Conservation (phyloP, 1,140 invertebrate species). For the Lordiphosa collinella region DNA sequence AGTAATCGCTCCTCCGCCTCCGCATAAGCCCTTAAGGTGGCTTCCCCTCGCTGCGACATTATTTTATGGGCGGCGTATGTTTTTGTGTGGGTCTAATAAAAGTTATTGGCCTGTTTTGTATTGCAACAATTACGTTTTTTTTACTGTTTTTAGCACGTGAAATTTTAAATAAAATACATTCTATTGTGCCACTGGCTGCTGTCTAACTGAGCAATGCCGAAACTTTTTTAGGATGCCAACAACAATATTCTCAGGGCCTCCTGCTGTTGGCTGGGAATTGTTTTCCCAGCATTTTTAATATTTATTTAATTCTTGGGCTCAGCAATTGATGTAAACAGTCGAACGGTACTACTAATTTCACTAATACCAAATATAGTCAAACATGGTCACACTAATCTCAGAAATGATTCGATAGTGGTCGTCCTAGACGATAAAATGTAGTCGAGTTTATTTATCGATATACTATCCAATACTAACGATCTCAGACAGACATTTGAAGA, state of each 20-base stretch:
- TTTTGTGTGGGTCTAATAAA: conserved; percentile 7
- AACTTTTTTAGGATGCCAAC: conserved; percentile 11
- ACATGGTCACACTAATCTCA: too few species aligned
- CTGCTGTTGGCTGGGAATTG: conserved; percentile 2
- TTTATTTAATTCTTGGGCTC: too few species aligned
- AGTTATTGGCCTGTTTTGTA: too few species aligned
- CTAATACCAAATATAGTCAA: too few species aligned
- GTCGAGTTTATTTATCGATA: too few species aligned
- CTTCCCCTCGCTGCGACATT: conserved; percentile 36
- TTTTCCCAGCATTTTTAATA: background rate
- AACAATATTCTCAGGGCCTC: conserved; percentile 25
- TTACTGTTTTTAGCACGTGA: conserved; percentile 65
- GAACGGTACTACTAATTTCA: too few species aligned
- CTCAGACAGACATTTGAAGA: too few species aligned
- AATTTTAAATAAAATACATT: conserved; percentile 49
- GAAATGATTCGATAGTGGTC: too few species aligned
- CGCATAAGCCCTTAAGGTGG: conserved; percentile 17
- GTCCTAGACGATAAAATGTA: too few species aligned
- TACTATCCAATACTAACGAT: too few species aligned
- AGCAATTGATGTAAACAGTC: too few species aligned
- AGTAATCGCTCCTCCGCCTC: conserved; percentile 18
- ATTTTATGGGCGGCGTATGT: background rate
- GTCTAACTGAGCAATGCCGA: conserved; percentile 33
- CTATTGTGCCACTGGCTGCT: conserved; percentile 11
- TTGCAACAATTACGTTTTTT: conserved; percentile 17